Base-by-base conservation (phyloP, 1,140 invertebrate species). In the Zophobas atratus region DNA sequence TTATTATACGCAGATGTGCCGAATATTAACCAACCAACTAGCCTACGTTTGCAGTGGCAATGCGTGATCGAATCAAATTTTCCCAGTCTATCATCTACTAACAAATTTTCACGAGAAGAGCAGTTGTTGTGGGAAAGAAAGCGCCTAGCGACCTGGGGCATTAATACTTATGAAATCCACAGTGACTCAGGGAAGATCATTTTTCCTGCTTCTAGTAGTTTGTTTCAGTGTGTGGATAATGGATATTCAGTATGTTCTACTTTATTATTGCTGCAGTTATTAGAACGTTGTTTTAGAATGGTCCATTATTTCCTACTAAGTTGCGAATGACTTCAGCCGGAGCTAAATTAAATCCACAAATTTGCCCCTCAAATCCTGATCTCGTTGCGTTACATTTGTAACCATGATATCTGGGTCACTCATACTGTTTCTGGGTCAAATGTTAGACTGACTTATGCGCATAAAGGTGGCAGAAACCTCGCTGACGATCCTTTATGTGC, bases 141-240 rank as follows among this genome's bases (percentile, higher is more conserved):
- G 88, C 88, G 96, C 79, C 90, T 97, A 5, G 92, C 95, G 0
- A 95, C 95, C 0, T 97, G 95, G 92, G 98, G 98, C 32, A 98
- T 99, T 57, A 97, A 96, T 1, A 95, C 95, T 6, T 99, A 98
- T 84, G 96, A 98, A 84, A 88, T 97, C 53, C 94, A 97, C 84
- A 89, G 90, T 33, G 89, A 90, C 1, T 92, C 92, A 63, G 96
- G 96, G 33, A 93, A 94, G 84, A 92, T 99, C 81, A 92, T 98
- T 33, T 98, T 99, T 87, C 95, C 97, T 48, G 95, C 96, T 77
- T 93, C 94, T 0, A 95, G 95, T 80, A 94, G 93, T 78, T 88
- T 98, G 53, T 98, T 92, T 83, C 92, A 94, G 79, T 95, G 94
- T 86, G 85, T 92, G 72, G 95, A 96, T 84, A 91, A 89, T 77